phyloP scores from a whole-genome alignment of 1,140 invertebrate genomes.

The Nautilus pompilius region DNA sequence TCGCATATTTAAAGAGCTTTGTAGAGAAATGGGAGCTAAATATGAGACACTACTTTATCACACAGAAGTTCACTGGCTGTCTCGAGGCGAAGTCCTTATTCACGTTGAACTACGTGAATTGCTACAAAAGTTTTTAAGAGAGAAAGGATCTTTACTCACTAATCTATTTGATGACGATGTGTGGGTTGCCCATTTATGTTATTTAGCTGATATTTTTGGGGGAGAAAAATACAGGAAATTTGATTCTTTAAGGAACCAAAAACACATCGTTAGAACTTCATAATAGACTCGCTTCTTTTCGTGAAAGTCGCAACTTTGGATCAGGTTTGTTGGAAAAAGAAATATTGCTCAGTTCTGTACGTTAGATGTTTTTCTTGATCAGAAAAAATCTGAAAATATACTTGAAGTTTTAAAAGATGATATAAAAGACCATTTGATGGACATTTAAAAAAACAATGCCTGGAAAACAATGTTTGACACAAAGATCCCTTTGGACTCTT shows the following conservation, averaged over 20 bases:
- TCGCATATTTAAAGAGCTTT: neutral
- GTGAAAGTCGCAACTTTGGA: neutral
- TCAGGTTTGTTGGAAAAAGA: neutral
- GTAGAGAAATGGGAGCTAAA: neutral
- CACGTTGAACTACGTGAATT: neutral
- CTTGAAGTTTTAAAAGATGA: neutral
- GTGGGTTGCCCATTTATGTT: neutral
- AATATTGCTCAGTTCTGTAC: neutral
- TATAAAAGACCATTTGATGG: neutral
- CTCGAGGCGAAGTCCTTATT: neutral
- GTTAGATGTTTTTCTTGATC: neutral
- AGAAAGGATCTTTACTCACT: neutral
- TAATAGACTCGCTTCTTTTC: neutral
- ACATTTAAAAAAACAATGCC: neutral
- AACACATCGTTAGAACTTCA: neutral
- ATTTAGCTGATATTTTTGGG: neutral
- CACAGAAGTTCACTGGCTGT: neutral
- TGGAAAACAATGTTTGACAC: neutral
- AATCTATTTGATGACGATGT: neutral
- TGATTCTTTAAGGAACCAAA: neutral
- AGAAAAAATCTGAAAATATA: neutral
- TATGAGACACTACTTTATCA: neutral
- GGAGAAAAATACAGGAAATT: neutral
- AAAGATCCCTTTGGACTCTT: neutral
- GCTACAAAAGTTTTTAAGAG: neutral